Evolutionary conservation across 2,113 vertebrate genomes (phyloP), one percentile per base, ranked within the genome.

Genomic region (Alectura lathami): DNA sequence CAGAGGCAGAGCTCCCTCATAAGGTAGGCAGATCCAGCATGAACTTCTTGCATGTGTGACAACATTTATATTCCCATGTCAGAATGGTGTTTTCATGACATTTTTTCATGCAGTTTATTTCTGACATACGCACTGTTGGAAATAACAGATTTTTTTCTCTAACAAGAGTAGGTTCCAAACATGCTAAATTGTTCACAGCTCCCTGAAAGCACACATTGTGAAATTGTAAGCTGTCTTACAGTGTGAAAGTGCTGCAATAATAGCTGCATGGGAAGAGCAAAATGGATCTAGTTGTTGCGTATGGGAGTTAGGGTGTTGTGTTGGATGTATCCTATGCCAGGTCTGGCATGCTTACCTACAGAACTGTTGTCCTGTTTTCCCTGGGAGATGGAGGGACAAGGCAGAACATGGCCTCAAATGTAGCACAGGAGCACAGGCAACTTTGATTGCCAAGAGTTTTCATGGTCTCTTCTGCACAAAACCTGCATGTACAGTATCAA

Each of bases 371-470:
- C 8, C 10, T 3, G 0, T 6, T 11, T 72, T 53, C 50, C 18
- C 2, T 42, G 6, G 7, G 43, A 54, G n/a, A 38, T 1, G 2
- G 30, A 16, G 21, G 59, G 13, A 9, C n/a, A 62, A 21, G 45
- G 30, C 3, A 76, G 68, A 92, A 69, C 11, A 2, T 3, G 1
- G 4, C 23, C 38, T 51, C 45, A 24, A 26, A 27, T 36, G 54
- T 10, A 36, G 24, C 0, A 0, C 63, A 24, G 15, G 32, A 54
- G 17, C 34, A 6, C 4, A 16, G 32, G 6, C 30, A 34, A 30
- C 40, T 86, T 45, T 1, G 0, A 4, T 12, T 82, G 16, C 29
- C 38, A 1, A 20, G 43, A 42, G n/a, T 11, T 88, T 66, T 12
- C 17, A 70, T 88, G 26, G 18, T 29, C 15, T 79, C 32, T 72